These are phyloP conservation scores for Halictus quadricinctus DNA, from an alignment of 2,888 invertebrate genomes.

Conservation along the genomic window DNA sequence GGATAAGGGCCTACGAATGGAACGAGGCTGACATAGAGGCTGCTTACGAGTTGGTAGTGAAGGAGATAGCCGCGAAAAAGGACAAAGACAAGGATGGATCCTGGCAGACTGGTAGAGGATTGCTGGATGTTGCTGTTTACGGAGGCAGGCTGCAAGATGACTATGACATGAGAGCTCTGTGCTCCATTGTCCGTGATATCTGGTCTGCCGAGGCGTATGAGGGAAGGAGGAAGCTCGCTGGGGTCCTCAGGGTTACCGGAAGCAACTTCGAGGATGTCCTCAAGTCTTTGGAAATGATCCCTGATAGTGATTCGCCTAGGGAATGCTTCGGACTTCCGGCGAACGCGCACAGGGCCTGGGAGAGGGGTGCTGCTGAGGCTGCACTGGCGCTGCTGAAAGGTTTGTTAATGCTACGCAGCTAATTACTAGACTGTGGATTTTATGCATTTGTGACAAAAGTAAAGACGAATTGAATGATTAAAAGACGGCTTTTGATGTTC, in stretches of 20 bases:
- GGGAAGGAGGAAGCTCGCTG: constrained; percentile 84
- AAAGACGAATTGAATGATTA: too few species aligned
- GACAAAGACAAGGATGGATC: constrained; percentile 66
- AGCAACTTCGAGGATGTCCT: constrained; percentile 85
- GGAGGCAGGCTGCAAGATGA: constrained; percentile 93
- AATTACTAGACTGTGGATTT: background rate
- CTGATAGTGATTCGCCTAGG: constrained; percentile 89
- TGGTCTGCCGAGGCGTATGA: constrained; percentile 83
- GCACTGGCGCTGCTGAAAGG: constrained; percentile 87
- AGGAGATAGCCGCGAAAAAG: constrained; percentile 73
- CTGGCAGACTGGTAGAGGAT: constrained; percentile 87
- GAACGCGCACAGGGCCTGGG: constrained; percentile 94
- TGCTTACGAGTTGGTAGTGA: constrained; percentile 86
- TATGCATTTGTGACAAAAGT: background rate
- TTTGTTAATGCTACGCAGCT: constrained; percentile 66
- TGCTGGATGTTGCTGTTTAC: constrained; percentile 91
- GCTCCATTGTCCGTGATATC: constrained; percentile 86
- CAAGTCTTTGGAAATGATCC: constrained; percentile 86
- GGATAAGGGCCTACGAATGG: constrained; percentile 95
- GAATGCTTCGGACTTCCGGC: constrained; percentile 91
- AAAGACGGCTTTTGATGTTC: too few species aligned
- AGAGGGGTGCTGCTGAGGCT: constrained; percentile 86
- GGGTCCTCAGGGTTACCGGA: constrained; percentile 71
- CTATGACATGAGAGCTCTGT: constrained; percentile 88
- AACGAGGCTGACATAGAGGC: constrained; percentile 91